Conservation (phyloP, 2,888 invertebrate species). For the Microctonus brassicae region DNA sequence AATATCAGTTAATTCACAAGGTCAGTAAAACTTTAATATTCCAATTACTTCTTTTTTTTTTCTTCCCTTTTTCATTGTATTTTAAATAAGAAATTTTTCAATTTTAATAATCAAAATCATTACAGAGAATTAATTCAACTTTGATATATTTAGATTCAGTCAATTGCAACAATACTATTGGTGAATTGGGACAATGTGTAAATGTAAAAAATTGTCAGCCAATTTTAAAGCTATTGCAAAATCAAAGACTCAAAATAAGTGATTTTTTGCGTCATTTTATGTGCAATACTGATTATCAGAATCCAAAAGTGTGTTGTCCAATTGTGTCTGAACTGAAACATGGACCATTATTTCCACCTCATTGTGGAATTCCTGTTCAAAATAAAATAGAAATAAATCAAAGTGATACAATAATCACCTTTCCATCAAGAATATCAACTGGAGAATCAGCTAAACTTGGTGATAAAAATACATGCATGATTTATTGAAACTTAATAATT, state of each 20-base stretch:
- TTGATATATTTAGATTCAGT: not conserved
- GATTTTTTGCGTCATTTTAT: constrained; percentile 75
- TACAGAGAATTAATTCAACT: too few species aligned
- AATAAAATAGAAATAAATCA: not conserved
- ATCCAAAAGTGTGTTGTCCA: constrained; percentile 77
- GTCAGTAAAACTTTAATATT: constrained; percentile 23
- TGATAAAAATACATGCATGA: constrained; percentile 55
- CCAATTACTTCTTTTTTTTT: too few species aligned
- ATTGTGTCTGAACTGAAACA: constrained; percentile 39
- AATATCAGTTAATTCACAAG: constrained; percentile 10
- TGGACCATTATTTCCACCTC: constrained; percentile 53
- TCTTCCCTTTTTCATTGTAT: too few species aligned
- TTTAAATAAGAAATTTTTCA: too few species aligned
- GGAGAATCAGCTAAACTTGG: constrained; percentile 78
- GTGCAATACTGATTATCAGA: constrained; percentile 78
- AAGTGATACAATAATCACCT: constrained; percentile 38
- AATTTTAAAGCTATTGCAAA: constrained; percentile 70
- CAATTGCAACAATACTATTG: constrained; percentile 71
- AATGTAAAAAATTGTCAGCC: constrained; percentile 72
- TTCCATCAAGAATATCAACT: constrained; percentile 78
- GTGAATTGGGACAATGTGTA: constrained; percentile 72
- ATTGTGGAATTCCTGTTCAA: constrained; percentile 76
- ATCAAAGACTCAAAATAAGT: constrained; percentile 68
- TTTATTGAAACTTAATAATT: not conserved
- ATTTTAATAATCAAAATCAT: too few species aligned